Conservation (phyloP, 1,140 invertebrate species). For the Homalodisca vitripennis region DNA sequence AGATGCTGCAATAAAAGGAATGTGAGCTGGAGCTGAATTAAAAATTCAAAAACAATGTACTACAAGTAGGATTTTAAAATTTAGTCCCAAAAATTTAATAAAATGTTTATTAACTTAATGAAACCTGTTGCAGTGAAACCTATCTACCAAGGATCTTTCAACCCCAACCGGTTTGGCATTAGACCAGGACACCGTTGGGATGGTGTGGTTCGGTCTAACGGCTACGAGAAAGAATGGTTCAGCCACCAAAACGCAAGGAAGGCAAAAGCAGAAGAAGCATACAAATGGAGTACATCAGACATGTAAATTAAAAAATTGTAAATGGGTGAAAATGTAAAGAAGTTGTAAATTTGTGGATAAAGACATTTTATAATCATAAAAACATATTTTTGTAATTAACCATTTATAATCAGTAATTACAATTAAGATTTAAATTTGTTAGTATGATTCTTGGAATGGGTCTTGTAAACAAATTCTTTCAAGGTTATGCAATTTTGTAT, state of each 20-base stretch:
- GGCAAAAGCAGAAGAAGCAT: slow-evolving; percentile 81
- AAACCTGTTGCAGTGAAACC: slow-evolving; percentile 51
- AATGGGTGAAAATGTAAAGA: too few relatives aligned
- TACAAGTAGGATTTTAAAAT: neutral
- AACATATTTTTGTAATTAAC: too few relatives aligned
- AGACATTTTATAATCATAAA: too few relatives aligned
- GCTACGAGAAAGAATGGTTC: slow-evolving; percentile 93
- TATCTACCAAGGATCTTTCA: slow-evolving; percentile 75
- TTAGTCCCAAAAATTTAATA: neutral
- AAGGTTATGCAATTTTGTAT: too few relatives aligned
- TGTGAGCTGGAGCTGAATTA: neutral
- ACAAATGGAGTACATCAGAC: slow-evolving; percentile 94
- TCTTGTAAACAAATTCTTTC: too few relatives aligned
- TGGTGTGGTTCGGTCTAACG: slow-evolving; percentile 96
- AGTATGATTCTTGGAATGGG: too few relatives aligned
- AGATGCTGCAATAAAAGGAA: neutral
- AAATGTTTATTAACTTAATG: too few relatives aligned
- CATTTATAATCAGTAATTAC: too few relatives aligned
- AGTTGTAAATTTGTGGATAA: too few relatives aligned
- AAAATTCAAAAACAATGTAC: neutral
- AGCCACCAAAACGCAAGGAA: slow-evolving; percentile 70
- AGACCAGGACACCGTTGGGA: slow-evolving; percentile 95
- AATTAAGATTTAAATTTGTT: too few relatives aligned
- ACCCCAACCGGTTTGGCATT: slow-evolving; percentile 91
- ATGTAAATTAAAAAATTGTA: too few relatives aligned